These are phyloP conservation scores for Passerina amoena DNA, from an alignment of 2,113 vertebrate species.

Conservation along the genomic window DNA sequence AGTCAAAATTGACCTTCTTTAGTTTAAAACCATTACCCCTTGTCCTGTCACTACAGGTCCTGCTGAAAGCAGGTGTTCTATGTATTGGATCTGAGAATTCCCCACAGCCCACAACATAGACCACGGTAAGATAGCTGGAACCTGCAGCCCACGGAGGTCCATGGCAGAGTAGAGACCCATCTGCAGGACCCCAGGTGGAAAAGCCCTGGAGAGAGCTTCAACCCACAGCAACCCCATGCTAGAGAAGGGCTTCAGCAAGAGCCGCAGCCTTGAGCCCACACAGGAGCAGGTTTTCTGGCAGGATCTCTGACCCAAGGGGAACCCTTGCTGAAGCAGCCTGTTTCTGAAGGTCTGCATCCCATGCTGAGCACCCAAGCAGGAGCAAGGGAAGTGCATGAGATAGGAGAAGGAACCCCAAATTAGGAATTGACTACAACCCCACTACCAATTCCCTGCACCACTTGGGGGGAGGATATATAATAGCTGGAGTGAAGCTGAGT, in stretches of 20 bases:
- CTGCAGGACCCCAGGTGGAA: background rate
- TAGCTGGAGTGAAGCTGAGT: background rate
- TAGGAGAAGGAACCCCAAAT: background rate
- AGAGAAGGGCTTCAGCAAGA: background rate
- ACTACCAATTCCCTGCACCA: background rate
- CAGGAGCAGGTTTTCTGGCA: background rate
- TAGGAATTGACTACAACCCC: background rate
- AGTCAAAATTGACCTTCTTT: background rate
- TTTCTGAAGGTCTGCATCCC: background rate
- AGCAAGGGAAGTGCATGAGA: background rate
- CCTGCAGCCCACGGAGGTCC: background rate
- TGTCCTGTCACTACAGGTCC: background rate
- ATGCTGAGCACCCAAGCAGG: rapidly evolving
- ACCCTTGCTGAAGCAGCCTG: background rate
- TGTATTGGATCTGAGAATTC: background rate
- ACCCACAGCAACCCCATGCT: rapidly evolving
- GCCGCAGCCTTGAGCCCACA: background rate
- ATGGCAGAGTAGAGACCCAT: background rate
- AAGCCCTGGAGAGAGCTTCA: background rate
- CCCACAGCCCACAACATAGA: background rate
- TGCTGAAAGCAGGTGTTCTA: background rate
- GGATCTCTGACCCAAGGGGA: background rate
- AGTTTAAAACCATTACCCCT: background rate
- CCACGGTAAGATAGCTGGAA: background rate
- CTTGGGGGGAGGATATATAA: rapidly evolving